Percentiles rank a stretch among this genome's conserved stretches.
These are phyloP conservation scores for Riptortus pedestris DNA, from an alignment of 1,140 invertebrate species.

Conservation along the genomic window DNA sequence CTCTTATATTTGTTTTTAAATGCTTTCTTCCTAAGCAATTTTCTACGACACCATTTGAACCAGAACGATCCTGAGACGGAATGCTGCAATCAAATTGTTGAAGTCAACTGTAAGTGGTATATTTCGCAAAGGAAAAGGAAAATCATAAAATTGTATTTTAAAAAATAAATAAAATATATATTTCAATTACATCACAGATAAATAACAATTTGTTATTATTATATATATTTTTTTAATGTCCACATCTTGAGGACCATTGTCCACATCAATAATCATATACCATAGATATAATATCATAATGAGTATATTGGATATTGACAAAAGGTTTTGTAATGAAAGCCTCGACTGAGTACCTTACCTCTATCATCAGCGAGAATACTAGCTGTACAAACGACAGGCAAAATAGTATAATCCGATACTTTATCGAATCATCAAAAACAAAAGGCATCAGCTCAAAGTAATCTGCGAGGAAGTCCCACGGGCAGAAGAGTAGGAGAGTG, in stretches of 20 bases:
- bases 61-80: constrained; percentile 34
- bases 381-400: constrained; percentile 35
- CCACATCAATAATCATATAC: neutral
- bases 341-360: constrained; percentile 33
- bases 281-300: neutral
- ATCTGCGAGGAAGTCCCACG: constrained; percentile 33
- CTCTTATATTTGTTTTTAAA: constrained; percentile 38
- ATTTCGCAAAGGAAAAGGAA: neutral
- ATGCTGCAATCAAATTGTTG: constrained; percentile 32
- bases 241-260: neutral
- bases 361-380: constrained; percentile 35
- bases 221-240: neutral
- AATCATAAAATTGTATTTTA: neutral
- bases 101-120: too few species aligned
- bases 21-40: constrained; percentile 32
- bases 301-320: too few species aligned
- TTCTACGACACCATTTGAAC: constrained; percentile 35
- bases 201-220: constrained; percentile 16
- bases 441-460: constrained; percentile 35
- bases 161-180: neutral
- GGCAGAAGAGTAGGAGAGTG: constrained; percentile 35
- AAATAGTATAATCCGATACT: constrained; percentile 35
- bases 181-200: neutral
- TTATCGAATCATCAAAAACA: constrained; percentile 27
- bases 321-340: neutral